Conservation (phyloP, 2,888 invertebrate genomes). For the Clunio marinus region DNA sequence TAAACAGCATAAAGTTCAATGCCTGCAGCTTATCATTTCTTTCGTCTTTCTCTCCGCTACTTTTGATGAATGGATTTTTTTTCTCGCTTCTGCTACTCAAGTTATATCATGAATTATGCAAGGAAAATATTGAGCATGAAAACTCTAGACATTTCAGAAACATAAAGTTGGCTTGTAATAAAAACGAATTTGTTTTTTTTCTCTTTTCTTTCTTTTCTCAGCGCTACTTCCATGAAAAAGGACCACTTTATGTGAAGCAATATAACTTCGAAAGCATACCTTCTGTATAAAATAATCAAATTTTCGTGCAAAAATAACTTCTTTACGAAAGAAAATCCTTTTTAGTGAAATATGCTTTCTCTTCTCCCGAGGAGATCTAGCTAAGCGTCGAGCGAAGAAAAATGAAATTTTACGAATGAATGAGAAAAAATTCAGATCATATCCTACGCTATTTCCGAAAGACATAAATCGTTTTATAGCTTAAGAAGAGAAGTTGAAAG, state of each 20-base stretch:
- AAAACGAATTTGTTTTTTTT: conserved; percentile 33
- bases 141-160: conserved; percentile 16
- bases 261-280: conserved; percentile 24
- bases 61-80: not conserved
- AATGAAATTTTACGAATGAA: not conserved
- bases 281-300: conserved; percentile 28
- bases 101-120: conserved; percentile 36
- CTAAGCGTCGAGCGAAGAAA: too few species aligned
- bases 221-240: conserved; percentile 14
- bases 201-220: not conserved
- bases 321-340: conserved; percentile 29
- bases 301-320: conserved; percentile 29
- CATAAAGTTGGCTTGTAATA: conserved; percentile 36
- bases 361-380: not conserved
- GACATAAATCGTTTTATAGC: conserved; percentile 8
- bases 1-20: conserved; percentile 27
- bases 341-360: conserved; percentile 21
- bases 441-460: conserved; percentile 25
- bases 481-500: not conserved
- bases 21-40: conserved; percentile 35
- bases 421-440: conserved; percentile 19
- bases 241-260: conserved; percentile 36
- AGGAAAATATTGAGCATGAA: conserved; percentile 30
- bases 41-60: too few species aligned
- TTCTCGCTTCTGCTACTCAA: not conserved